Percentiles rank a stretch among this genome's conserved stretches.
These are phyloP conservation scores for Ceyx cyanopectus DNA, from an alignment of 2,113 vertebrate genomes.

Conservation along the genomic window DNA sequence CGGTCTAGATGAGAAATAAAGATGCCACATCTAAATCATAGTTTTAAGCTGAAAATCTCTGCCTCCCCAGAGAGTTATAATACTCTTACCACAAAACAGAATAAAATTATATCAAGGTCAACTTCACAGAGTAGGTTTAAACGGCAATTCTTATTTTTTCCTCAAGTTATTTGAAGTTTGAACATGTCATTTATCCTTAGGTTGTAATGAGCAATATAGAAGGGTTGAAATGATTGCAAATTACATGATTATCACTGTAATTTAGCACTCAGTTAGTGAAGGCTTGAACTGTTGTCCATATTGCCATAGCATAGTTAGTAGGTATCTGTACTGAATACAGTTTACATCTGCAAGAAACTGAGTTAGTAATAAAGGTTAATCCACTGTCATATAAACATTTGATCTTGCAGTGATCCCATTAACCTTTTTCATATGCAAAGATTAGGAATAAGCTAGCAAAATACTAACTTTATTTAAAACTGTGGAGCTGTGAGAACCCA, in stretches of 20 bases:
- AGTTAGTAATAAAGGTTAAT: constrained; percentile 66
- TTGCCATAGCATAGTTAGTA: neutral
- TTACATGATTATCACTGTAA: constrained; percentile 24
- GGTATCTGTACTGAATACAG: neutral
- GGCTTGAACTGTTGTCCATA: constrained; percentile 30
- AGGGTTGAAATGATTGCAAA: constrained; percentile 7
- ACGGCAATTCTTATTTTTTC: constrained; percentile 9
- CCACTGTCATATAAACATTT: constrained; percentile 52
- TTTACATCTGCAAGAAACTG: constrained; percentile 26
- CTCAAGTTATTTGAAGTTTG: neutral
- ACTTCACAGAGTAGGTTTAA: constrained; percentile 1
- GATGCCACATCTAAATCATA: neutral
- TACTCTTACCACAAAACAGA: neutral
- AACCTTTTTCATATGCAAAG: constrained; percentile 26
- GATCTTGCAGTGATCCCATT: constrained; percentile 64
- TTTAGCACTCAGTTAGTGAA: constrained; percentile 55
- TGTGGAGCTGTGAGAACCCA: neutral
- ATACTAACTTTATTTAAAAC: constrained; percentile 33
- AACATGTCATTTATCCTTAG: neutral
- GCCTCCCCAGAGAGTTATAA: neutral
- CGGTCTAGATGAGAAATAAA: neutral
- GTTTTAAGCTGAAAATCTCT: constrained; percentile 7
- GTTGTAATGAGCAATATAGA: neutral
- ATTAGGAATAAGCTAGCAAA: constrained; percentile 31
- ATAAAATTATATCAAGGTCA: constrained; percentile 23